Evolutionary conservation across 2,888 invertebrate species (phyloP).

Genomic region (Euclidia mi): DNA sequence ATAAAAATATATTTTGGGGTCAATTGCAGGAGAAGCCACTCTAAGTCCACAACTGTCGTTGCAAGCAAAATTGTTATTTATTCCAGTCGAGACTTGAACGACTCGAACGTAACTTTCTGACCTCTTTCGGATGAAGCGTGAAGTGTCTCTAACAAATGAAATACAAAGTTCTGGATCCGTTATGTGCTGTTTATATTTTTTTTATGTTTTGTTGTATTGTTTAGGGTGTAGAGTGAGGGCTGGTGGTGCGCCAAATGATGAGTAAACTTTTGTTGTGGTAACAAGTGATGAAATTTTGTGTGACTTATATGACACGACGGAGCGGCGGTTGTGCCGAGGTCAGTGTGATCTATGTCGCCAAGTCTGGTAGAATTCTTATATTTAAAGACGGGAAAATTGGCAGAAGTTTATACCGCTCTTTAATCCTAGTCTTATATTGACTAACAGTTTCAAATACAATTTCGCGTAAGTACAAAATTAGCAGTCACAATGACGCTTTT

Average conservation of each 20-base stretch:
- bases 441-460: too few relatives aligned
- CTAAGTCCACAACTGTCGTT: slow-evolving; percentile 21
- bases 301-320: too few relatives aligned
- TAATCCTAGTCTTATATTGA: too few relatives aligned
- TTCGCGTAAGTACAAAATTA: too few relatives aligned
- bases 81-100: slow-evolving; percentile 5
- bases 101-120: slow-evolving; percentile 20
- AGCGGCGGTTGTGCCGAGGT: too few relatives aligned
- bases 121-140: slow-evolving; percentile 27
- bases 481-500: too few relatives aligned
- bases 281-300: too few relatives aligned
- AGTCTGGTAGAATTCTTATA: too few relatives aligned
- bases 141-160: slow-evolving; percentile 28
- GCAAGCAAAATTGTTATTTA: slow-evolving; percentile 24
- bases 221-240: slow-evolving; percentile 14
- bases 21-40: slow-evolving; percentile 20
- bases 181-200: slow-evolving; percentile 19
- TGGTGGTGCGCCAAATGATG: slow-evolving; percentile 17
- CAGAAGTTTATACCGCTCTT: too few relatives aligned
- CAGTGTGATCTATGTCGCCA: too few relatives aligned
- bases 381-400: too few relatives aligned
- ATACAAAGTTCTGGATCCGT: slow-evolving; percentile 27
- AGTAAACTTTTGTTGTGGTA: slow-evolving; percentile 7
- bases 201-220: slow-evolving; percentile 12
- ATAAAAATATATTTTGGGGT: slow-evolving; percentile 29